Evolutionary conservation across 30 jellyfish, hydroid and myxozoan genomes (phyloP).

Genomic region (Haliclystus octoradiatus): DNA sequence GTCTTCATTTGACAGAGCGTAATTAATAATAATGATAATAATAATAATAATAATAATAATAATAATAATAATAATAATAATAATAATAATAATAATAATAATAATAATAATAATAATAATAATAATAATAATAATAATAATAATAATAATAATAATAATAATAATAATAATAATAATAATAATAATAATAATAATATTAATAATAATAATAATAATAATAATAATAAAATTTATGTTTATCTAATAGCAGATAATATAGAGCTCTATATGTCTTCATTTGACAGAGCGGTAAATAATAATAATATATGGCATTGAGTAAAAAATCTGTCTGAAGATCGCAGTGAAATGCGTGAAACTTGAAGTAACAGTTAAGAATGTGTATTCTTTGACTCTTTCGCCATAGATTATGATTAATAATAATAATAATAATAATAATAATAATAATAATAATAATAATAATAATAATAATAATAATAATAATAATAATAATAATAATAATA

Average conservation of each 20-base stretch:
- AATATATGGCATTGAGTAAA: background rate
- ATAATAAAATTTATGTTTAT: background rate
- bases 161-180: background rate
- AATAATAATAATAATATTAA: background rate
- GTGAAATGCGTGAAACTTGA: no score
- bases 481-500: background rate
- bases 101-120: background rate
- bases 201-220: background rate
- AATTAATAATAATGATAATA: background rate
- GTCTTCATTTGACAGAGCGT: no score
- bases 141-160: background rate
- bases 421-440: background rate
- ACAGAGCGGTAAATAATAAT: background rate
- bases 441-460: background rate
- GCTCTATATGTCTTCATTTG: no score
- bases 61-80: background rate
- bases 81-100: background rate
- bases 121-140: background rate
- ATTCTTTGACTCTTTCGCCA: background rate
- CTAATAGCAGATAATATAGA: no score
- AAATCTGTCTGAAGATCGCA: no score
- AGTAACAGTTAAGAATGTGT: no score
- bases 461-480: background rate
- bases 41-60: background rate
- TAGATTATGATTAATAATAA: background rate